Conservation (phyloP, 2,113 vertebrate species). For the Myxocyprinus asiaticus region DNA sequence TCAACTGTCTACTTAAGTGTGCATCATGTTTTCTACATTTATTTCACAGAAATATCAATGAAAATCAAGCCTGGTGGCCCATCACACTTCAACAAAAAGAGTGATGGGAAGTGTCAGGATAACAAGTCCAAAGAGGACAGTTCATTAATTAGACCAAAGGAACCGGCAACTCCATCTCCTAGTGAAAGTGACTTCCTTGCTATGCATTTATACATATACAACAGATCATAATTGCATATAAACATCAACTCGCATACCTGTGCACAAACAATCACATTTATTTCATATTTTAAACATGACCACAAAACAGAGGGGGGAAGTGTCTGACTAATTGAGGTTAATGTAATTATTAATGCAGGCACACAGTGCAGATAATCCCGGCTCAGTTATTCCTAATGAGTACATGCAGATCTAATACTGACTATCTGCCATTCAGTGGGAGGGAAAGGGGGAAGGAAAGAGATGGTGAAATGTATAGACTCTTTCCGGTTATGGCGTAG, state of each 20-base stretch:
- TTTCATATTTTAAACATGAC: neutral
- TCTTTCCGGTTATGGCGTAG: no score
- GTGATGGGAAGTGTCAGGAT: neutral
- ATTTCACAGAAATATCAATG: neutral
- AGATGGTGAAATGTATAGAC: no score
- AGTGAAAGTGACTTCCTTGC: neutral
- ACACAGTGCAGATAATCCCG: no score
- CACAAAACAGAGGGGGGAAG: neutral
- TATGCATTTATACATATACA: neutral
- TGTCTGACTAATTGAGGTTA: no score
- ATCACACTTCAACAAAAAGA: constrained; percentile 11
- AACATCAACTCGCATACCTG: neutral
- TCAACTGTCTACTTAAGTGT: no score
- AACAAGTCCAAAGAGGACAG: neutral
- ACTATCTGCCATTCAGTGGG: no score
- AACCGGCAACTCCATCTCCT: neutral
- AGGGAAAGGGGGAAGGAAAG: no score
- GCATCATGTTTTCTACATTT: neutral
- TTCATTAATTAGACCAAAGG: neutral
- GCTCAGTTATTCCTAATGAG: no score
- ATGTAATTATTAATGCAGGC: no score
- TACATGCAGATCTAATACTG: no score
- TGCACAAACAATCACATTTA: neutral
- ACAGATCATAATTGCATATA: neutral
- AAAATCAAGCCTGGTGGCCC: constrained; percentile 4